Conservation (phyloP, 1,140 invertebrate genomes). For the Probaryconus sp. region DNA sequence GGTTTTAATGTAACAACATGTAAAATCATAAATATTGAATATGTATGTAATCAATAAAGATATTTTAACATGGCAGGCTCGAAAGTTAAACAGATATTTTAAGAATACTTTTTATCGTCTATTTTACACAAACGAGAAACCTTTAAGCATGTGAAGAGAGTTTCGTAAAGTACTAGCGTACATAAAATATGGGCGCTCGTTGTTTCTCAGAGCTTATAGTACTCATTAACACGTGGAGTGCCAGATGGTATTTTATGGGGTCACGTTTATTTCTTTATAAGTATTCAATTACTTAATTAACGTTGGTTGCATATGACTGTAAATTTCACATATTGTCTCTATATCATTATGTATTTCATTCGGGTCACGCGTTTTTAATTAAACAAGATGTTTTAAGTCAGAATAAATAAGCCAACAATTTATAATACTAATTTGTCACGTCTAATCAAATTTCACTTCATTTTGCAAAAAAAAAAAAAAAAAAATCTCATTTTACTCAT, state of each 20-base stretch:
- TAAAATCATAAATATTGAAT: too few relatives aligned
- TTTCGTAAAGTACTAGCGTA: slow-evolving; percentile 21
- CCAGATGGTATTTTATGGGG: slow-evolving; percentile 48
- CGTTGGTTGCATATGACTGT: background rate
- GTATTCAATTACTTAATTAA: slow-evolving; percentile 51
- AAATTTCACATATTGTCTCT: slow-evolving; percentile 18
- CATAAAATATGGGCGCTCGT: slow-evolving; percentile 19
- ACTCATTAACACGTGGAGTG: slow-evolving; percentile 37
- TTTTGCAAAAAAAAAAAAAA: too few relatives aligned
- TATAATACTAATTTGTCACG: too few relatives aligned
- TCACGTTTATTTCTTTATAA: slow-evolving; percentile 37
- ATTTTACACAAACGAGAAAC: slow-evolving; percentile 14
- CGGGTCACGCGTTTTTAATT: slow-evolving; percentile 18
- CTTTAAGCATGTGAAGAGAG: slow-evolving; percentile 15
- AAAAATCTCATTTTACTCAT: too few relatives aligned
- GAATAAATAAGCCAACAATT: too few relatives aligned
- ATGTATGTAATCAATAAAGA: background rate
- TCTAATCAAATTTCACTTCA: too few relatives aligned
- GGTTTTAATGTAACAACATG: too few relatives aligned
- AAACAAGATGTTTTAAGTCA: too few relatives aligned
- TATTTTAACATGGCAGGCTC: slow-evolving; percentile 6
- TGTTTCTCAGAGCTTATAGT: slow-evolving; percentile 24
- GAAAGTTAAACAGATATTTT: slow-evolving; percentile 20
- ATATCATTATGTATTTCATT: slow-evolving; percentile 1
- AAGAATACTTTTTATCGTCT: slow-evolving; percentile 12